Base-by-base conservation (phyloP, 2,113 vertebrate genomes). In the Herpetotheres cachinnans region DNA sequence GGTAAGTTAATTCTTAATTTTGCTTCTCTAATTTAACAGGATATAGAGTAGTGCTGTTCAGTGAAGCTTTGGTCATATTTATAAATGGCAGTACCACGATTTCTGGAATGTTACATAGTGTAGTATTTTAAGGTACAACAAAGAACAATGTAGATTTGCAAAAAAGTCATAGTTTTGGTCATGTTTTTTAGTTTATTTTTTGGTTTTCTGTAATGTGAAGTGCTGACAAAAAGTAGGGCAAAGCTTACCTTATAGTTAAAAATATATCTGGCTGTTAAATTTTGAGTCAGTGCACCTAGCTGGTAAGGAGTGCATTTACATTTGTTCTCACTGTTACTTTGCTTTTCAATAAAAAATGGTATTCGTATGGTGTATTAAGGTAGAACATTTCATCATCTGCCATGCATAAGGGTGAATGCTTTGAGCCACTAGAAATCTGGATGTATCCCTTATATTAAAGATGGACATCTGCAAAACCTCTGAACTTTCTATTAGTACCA, bases 1-100 rank as follows among this genome's bases (percentile, higher is more conserved):
- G 32, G 99, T 99, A 98, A 99, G 99, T 99, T 86, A 56, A 81
- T 74, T 59, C 58, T 81, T 84, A 18, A 40, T 87, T 74, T 86
- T 82, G 4, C 30, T 34, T 90, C n/a, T 85, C n/a, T 70, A 24
- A 59, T 55, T 46, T 78, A 42, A 56, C 42, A 72, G 29, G 9
- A 8, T 42, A 7, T 25, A 46, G 34, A 66, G 22, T 42, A 63
- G 29, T 84, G 17, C 50, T 74, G 44, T 90, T 89, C 32, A 46
- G 10, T 38, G 46, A 65, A 69, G 24, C 13, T 91, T 93, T 70
- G 54, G 21, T 85, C 22, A 34, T 58, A 5, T 86, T 87, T 93
- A 11, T 85, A 62, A 93, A 34, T 52, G 56, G 10, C 36, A 91
- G 9, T 81, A 34, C 42, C 14, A 27, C 1, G 2, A 16, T 66